Base-by-base conservation (phyloP, 2,888 invertebrate genomes). In the Gari tellinella region DNA sequence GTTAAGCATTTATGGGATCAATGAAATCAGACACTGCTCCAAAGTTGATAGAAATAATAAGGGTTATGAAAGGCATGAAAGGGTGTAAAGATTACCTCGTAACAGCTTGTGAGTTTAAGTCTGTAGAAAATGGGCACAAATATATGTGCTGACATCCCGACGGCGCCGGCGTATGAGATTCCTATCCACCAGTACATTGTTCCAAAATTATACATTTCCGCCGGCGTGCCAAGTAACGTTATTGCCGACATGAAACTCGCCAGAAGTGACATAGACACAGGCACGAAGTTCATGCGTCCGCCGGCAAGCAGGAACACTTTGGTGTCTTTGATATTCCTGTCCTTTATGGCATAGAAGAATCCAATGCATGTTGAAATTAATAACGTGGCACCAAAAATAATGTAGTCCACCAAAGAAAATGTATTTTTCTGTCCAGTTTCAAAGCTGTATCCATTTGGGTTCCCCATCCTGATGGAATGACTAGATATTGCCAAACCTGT, bases 161-260 rank as follows among this genome's bases (percentile, higher is more conserved):
- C 87, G 52, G 89, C 84, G 62, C 90, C 72, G 26, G 83, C 63
- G 76, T 90, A 91, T 0, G 85, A 83, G 14, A 89, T 26, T 1
- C 83, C 81, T 19, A 86, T 87, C 82, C 86, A 83, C 81, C 80
- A 75, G 68, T 87, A 89, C 72, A 88, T 85, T 10, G 89, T 88
- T 17, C 88, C 87, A 61, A 79, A 81, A 78, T 84, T 82, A 68
- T 90, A 91, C 72, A 90, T 88, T 77, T 91, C 91, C 14, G 90
- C 87, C 49, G 91, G 90, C 2, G 88, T 88, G 4, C 90, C 89
- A 1, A 88, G 81, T 31, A 88, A 55, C 15, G 88, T 86, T 26
- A 88, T 87, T 41, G 88, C 87, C 19, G 87, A 87, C 86, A 87
- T 87, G 58, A 88, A 88, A 48, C 87, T 88, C 8, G 87, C 87